Base-by-base conservation (phyloP, 2,797 vertebrate species). In the Catharus ustulatus region DNA sequence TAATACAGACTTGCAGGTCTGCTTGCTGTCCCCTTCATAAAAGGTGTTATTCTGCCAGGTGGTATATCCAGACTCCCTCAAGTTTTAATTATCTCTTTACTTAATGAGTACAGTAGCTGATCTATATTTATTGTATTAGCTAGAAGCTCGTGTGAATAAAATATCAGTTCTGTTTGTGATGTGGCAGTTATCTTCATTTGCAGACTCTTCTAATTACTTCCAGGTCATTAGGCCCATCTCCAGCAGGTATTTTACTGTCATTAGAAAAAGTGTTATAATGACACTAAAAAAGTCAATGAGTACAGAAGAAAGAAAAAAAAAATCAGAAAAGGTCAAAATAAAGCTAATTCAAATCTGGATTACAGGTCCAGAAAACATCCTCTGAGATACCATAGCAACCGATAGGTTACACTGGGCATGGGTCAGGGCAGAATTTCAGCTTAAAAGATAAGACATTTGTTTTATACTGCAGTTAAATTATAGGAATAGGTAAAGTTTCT, bases 121-220 rank as follows among this genome's bases (percentile, higher is more conserved):
- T 96, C 79, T 83, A 96, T 85, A 97, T 97, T 97, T 96, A 97
- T 69, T 96, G 67, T 90, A 91, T 61, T 87, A 78, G 72, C 78
- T 92, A 92, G 67, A 95, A 91, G 85, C 80, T 66, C 78, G 66
- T 92, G 80, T 94, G 87, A 92, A 96, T 95, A 97, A 97, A 97
- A 95, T 94, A 97, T 84, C 89, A 95, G 84, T 84, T 74, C 58
- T 93, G 69, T 84, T 96, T 97, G 89, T 63, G 93, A 96, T 95
- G 68, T 91, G 95, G 89, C 95, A 95, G 93, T 71, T 97, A 94
- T 95, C 95, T 97, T 96, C 97, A 95, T 97, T 97, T 96, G 79
- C 87, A 97, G 94, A 94, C 91, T 97, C 91, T 92, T 87, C 82
- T 95, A 97, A 96, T 97, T 97, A 95, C 95, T 97, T 97, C 94